Conservation (phyloP, 1,140 invertebrate species). For the Pseudomyrmex sp. region DNA sequence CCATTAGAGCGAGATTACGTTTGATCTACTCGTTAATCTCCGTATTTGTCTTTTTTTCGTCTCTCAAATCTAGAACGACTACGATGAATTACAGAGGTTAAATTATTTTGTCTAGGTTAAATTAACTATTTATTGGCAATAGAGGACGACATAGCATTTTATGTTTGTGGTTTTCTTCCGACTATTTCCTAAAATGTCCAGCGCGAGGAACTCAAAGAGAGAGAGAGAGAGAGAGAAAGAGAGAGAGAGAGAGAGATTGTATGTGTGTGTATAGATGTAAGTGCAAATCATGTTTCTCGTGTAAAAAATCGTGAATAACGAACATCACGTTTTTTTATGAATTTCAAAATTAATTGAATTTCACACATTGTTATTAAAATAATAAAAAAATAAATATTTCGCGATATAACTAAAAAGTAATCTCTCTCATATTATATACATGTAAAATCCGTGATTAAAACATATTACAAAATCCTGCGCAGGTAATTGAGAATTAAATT, state of each 20-base stretch:
- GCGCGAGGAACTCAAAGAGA: too few relatives aligned
- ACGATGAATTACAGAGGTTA: neutral
- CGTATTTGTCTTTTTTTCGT: slow-evolving; percentile 17
- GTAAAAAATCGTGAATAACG: too few relatives aligned
- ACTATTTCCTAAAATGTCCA: neutral
- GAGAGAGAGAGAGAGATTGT: too few relatives aligned
- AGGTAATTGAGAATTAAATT: neutral
- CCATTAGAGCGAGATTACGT: slow-evolving; percentile 27
- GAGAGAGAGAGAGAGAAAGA: too few relatives aligned
- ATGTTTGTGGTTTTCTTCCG: neutral
- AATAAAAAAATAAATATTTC: too few relatives aligned
- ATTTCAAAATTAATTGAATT: too few relatives aligned
- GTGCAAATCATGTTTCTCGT: too few relatives aligned
- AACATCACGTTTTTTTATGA: too few relatives aligned
- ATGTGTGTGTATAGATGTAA: too few relatives aligned
- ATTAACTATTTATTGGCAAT: slow-evolving; percentile 39
- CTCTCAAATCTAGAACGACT: neutral
- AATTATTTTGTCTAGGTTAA: slow-evolving; percentile 1
- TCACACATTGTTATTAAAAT: too few relatives aligned
- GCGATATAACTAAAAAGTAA: too few relatives aligned
- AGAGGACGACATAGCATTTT: neutral
- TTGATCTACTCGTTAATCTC: slow-evolving; percentile 49
- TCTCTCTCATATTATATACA: too few relatives aligned
- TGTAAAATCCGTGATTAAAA: neutral
- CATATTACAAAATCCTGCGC: neutral